A percentile compares a stretch with the other conserved stretches of the same genome.
phyloP scores from a whole-genome alignment of 2,888 invertebrate species.

The Plutella xylostella region DNA sequence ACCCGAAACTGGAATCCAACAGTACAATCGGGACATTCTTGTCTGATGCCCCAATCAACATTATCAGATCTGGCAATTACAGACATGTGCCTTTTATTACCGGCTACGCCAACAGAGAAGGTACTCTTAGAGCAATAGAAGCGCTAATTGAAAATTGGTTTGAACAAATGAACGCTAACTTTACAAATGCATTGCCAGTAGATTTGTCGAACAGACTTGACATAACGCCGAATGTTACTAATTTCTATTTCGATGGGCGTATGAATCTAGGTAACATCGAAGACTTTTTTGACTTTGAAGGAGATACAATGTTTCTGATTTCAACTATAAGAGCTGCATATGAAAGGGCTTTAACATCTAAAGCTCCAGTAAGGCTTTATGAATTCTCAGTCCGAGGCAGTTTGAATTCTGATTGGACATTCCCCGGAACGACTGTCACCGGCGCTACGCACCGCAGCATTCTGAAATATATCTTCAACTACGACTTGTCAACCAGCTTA shows the following conservation, averaged over 20 bases:
- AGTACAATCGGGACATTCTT: constrained; percentile 40
- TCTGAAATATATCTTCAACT: constrained; percentile 44
- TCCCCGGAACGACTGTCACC: constrained; percentile 32
- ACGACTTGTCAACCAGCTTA: constrained; percentile 28
- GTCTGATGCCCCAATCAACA: constrained; percentile 37
- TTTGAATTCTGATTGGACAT: constrained; percentile 37
- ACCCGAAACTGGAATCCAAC: constrained; percentile 25
- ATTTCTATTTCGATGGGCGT: constrained; percentile 40
- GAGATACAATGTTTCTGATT: constrained; percentile 41
- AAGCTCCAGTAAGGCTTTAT: constrained; percentile 33
- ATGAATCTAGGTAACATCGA: constrained; percentile 38
- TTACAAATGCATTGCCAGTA: constrained; percentile 42
- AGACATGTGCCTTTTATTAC: constrained; percentile 43
- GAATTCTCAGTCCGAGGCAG: constrained; percentile 46
- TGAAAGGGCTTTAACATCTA: constrained; percentile 39
- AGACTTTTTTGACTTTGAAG: constrained; percentile 47
- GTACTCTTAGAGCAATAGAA: constrained; percentile 40
- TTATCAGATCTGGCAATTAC: constrained; percentile 39
- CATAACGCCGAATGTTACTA: too few species aligned
- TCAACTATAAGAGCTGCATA: constrained; percentile 38
- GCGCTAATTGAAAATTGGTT: constrained; percentile 35
- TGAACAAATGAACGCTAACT: constrained; percentile 39
- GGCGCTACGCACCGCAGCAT: constrained; percentile 48
- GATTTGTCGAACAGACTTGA: too few species aligned
- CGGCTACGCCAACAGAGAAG: constrained; percentile 46